These are phyloP conservation scores for Cheumatopsyche charites DNA, from an alignment of 1,140 invertebrate species.

Conservation along the genomic window DNA sequence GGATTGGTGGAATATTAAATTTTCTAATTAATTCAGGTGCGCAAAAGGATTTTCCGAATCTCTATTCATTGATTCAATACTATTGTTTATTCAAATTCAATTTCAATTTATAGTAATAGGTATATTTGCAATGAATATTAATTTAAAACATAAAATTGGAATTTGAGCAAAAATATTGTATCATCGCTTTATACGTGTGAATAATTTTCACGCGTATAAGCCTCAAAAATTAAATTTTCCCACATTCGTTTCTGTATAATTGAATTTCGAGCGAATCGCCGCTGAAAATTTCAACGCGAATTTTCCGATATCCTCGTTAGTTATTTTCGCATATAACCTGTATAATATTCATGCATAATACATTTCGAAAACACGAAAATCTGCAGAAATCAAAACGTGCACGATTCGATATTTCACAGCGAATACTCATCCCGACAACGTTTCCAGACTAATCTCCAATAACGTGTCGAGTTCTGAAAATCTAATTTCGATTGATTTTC, in stretches of 20 bases:
- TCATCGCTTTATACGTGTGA: not conserved
- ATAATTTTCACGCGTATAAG: not conserved
- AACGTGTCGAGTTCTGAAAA: not conserved
- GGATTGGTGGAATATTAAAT: too few relatives aligned
- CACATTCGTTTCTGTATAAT: not conserved
- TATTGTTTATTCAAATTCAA: too few relatives aligned
- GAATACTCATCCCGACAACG: not conserved
- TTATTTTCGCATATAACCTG: not conserved
- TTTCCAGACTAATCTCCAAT: too few relatives aligned
- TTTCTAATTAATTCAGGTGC: too few relatives aligned
- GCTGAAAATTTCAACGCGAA: not conserved
- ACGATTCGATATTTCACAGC: not conserved
- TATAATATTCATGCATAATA: slow-evolving; percentile 1
- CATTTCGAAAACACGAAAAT: not conserved
- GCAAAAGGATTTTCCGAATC: too few relatives aligned
- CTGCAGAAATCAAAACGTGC: not conserved
- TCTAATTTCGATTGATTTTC: slow-evolving; percentile 29
- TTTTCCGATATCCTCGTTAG: not conserved
- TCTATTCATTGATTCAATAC: too few relatives aligned
- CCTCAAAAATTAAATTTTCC: slow-evolving; percentile 1
- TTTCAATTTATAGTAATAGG: too few relatives aligned
- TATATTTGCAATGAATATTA: too few relatives aligned
- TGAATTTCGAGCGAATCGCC: not conserved
- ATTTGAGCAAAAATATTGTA: not conserved
- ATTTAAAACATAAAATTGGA: too few relatives aligned